Base-by-base conservation (phyloP, 2,888 invertebrate species). In the Callosobruchus maculatus region DNA sequence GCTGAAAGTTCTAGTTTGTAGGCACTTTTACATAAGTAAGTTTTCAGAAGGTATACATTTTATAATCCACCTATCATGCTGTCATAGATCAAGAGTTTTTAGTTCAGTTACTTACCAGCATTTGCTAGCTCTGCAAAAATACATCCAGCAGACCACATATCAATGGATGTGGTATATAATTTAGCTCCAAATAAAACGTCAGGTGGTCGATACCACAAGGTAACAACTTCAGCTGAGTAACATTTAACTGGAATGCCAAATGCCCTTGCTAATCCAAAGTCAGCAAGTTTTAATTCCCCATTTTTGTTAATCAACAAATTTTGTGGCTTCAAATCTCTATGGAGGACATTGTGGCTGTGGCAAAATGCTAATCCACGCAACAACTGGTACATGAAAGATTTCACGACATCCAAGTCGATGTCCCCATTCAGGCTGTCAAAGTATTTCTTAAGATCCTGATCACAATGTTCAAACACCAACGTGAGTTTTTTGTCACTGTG, bases 111-210 rank as follows among this genome's bases (percentile, higher is more conserved):
- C 73, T 21, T 20, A 70, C 93, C 93, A 72, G 98, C 98, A 88
- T 99, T 99, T 0, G 99, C 98, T 75, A 99, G 88, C 88, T 99
- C 99, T 77, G 99, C 99, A 90, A 99, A 98, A 87, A 99, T 99
- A 86, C 99, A 99, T 18, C 97, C 98, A 4, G 99, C 99, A 67
- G 98, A 98, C 99, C 99, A 99, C 97, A 99, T 99, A 86, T 99
- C 99, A 84, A 99, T 99, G 74, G 98, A 98, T 0, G 99, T 99
- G 21, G 98, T 98, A 85, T 99, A 99, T 71, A 99, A 89, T 88
- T 99, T 99, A 20, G 99, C 99, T 20, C 99, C 99, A 87, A 99
- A 99, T 18, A 99, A 89, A 0, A 99, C 99, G 89, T 99, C 99
- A 0, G 99, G 99, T 0, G 99, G 99, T 75, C 99, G 91, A 87